Conservation (phyloP, 1,140 invertebrate genomes). For the Mactra quadrangularis region DNA sequence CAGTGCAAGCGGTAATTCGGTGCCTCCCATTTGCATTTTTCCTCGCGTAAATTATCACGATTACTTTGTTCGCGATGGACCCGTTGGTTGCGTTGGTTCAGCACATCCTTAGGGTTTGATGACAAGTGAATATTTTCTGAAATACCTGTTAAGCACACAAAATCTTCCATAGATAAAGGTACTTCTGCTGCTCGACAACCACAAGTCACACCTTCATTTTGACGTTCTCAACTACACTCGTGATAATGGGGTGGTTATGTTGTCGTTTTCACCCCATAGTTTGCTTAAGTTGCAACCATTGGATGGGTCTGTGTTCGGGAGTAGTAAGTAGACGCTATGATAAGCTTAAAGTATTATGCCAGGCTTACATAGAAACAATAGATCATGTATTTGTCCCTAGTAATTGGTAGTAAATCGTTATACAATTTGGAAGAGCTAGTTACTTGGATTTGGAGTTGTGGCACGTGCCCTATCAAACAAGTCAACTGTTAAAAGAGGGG, state of each 20-base stretch:
- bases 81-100: neutral
- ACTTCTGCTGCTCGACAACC: slow-evolving; percentile 2
- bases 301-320: neutral
- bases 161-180: neutral
- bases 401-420: too few species aligned
- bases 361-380: too few species aligned
- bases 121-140: neutral
- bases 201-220: neutral
- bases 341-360: too few species aligned
- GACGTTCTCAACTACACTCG: neutral
- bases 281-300: neutral
- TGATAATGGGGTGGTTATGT: neutral
- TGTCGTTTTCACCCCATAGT: neutral
- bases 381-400: too few species aligned
- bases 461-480: too few species aligned
- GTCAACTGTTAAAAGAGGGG: too few species aligned
- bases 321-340: too few species aligned
- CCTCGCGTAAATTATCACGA: slow-evolving; percentile 1
- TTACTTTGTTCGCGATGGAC: slow-evolving; percentile 1
- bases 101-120: neutral
- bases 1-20: neutral
- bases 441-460: too few species aligned
- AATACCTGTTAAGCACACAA: neutral
- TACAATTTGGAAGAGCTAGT: too few species aligned
- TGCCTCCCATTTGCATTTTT: neutral